These are phyloP conservation scores for Armadillidium nasatum DNA, from an alignment of 1,140 invertebrate species.

Conservation along the genomic window DNA sequence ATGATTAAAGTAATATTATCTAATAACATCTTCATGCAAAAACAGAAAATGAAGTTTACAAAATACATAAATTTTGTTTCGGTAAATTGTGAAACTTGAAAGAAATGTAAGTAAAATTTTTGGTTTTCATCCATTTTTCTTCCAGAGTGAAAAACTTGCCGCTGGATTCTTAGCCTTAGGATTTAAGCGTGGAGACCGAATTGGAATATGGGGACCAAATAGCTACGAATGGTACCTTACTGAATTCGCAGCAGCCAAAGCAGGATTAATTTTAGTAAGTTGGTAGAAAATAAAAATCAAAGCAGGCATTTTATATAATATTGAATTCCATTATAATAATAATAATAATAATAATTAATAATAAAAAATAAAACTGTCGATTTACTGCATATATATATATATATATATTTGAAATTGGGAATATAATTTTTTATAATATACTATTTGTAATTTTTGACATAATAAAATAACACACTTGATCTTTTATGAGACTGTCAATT, in stretches of 20 bases:
- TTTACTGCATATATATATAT: no score
- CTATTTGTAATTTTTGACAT: no score
- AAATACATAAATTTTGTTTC: background rate
- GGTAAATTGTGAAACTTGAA: background rate
- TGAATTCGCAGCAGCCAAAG: conserved; percentile 69
- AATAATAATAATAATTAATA: no score
- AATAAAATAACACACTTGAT: no score
- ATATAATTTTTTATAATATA: no score
- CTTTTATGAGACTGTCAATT: no score
- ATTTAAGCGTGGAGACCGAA: conserved; percentile 69
- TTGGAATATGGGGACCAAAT: conserved; percentile 89
- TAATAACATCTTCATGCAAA: background rate
- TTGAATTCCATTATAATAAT: no score
- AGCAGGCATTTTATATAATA: no score
- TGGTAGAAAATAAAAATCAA: no score
- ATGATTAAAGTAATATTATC: no score
- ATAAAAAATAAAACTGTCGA: no score
- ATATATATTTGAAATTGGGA: no score
- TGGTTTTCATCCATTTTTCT: background rate
- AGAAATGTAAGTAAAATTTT: background rate
- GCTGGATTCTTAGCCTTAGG: conserved; percentile 72
- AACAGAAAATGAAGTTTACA: background rate
- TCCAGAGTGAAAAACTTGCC: conserved; percentile 70
- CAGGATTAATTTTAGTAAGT: conserved; percentile 73
- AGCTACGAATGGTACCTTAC: conserved; percentile 72